Percentiles rank a stretch among this genome's conserved stretches.
Evolutionary conservation across 1,140 invertebrate genomes (phyloP).

Genomic region (Brachionus manjavacas): DNA sequence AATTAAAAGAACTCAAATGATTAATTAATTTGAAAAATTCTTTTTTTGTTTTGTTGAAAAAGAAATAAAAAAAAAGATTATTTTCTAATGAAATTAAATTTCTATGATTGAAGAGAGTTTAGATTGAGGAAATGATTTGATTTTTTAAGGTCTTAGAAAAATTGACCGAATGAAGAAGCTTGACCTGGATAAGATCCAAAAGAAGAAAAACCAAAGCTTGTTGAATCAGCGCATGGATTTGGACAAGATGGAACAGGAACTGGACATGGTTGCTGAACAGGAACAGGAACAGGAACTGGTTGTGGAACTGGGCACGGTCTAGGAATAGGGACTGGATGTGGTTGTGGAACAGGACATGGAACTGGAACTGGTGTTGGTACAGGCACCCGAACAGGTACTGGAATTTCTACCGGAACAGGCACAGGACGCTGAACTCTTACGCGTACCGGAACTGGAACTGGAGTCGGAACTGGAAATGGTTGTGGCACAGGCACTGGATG

Average conservation of each 20-base stretch:
- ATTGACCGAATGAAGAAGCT: background rate
- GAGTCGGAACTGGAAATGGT: background rate
- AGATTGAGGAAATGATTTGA: too few species aligned
- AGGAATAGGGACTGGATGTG: background rate
- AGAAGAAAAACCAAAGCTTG: background rate
- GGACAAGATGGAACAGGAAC: background rate
- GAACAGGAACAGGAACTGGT: background rate
- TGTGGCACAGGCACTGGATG: background rate
- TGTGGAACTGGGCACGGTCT: background rate
- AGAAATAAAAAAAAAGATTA: background rate
- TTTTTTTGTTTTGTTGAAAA: too few species aligned
- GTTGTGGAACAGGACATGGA: background rate
- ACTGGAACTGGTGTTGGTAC: background rate
- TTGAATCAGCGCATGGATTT: slow-evolving; percentile 12
- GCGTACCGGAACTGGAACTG: background rate
- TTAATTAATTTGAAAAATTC: too few species aligned
- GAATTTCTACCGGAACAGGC: background rate
- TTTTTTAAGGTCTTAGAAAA: background rate
- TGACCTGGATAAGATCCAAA: background rate
- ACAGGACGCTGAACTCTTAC: slow-evolving; percentile 26
- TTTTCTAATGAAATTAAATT: background rate
- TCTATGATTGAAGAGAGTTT: background rate
- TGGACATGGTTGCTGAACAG: background rate
- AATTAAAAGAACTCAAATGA: too few species aligned
- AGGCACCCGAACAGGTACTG: slow-evolving; percentile 15